A percentile compares a stretch with the other conserved stretches of the same genome.
Evolutionary conservation across 2,797 vertebrate species (phyloP).

Genomic region (Gobionotothen gibberifrons): DNA sequence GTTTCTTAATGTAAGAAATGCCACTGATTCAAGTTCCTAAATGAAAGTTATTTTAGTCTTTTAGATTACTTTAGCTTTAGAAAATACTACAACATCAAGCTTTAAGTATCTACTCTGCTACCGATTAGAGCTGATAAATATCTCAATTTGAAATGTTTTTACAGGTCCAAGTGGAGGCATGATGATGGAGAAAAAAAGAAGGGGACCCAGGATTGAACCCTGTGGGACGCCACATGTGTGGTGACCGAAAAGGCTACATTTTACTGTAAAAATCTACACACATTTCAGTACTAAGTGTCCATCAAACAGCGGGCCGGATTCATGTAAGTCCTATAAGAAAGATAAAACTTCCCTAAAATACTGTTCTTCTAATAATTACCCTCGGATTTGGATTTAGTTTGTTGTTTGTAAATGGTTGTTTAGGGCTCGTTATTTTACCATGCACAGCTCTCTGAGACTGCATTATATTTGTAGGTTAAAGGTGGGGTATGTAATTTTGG

Average conservation of each 20-base stretch:
- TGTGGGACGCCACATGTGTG: slow-evolving; percentile 24
- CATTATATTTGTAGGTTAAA: too few relatives aligned
- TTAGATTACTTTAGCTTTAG: slow-evolving; percentile 6
- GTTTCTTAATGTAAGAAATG: slow-evolving; percentile 29
- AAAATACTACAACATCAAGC: background rate
- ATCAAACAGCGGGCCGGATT: slow-evolving; percentile 9
- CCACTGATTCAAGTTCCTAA: slow-evolving; percentile 4
- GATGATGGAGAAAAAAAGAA: background rate
- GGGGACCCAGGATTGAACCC: slow-evolving; percentile 5
- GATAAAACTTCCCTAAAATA: background rate
- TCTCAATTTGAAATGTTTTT: background rate
- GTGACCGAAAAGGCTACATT: background rate
- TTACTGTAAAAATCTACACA: slow-evolving; percentile 6
- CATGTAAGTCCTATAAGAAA: slow-evolving; percentile 11
- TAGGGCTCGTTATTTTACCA: too few relatives aligned
- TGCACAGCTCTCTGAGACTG: too few relatives aligned
- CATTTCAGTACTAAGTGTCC: slow-evolving; percentile 7
- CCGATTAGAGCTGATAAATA: background rate
- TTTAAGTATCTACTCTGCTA: background rate
- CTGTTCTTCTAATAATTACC: background rate
- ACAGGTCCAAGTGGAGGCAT: background rate
- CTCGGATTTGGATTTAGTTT: background rate
- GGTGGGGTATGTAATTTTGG: too few relatives aligned
- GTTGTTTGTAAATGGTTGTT: too few relatives aligned
- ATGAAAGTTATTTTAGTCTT: background rate